Evolutionary conservation across 2,113 vertebrate genomes (phyloP).

Genomic region (Alethe castanea): DNA sequence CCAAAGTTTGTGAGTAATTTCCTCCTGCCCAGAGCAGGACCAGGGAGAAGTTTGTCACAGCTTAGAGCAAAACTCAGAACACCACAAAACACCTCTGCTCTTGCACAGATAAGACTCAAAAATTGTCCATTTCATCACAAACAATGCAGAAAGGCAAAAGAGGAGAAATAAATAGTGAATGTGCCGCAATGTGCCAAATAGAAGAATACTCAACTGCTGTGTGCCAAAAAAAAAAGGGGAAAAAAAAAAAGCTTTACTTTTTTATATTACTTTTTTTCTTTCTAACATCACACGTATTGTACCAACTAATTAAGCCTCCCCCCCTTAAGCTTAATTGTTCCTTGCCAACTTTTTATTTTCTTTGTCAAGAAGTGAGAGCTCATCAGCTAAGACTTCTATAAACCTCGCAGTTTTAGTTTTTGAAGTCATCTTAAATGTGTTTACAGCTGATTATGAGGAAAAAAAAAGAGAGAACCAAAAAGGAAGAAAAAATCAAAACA

Average conservation of each 20-base stretch:
- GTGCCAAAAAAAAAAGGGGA: neutral
- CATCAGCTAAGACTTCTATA: neutral
- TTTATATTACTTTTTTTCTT: neutral
- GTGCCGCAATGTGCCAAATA: neutral
- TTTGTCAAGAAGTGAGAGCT: neutral
- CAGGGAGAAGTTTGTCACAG: neutral
- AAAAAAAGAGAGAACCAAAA: no score
- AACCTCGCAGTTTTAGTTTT: neutral
- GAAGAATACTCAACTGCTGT: neutral
- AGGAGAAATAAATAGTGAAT: neutral
- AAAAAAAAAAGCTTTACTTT: fast-evolving
- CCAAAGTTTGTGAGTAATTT: neutral
- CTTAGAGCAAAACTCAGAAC: neutral
- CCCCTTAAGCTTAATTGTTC: neutral
- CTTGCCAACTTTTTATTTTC: neutral
- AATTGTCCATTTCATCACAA: neutral
- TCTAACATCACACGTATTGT: neutral
- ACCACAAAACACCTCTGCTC: neutral
- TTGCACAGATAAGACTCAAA: neutral
- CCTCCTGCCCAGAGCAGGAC: neutral
- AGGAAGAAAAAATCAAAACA: neutral
- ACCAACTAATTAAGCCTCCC: neutral
- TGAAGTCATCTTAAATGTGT: neutral
- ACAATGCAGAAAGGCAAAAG: neutral
- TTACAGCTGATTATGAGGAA: neutral